Evolutionary conservation across 2,113 vertebrate species (phyloP).

Genomic region (Ardeotis arabs): DNA sequence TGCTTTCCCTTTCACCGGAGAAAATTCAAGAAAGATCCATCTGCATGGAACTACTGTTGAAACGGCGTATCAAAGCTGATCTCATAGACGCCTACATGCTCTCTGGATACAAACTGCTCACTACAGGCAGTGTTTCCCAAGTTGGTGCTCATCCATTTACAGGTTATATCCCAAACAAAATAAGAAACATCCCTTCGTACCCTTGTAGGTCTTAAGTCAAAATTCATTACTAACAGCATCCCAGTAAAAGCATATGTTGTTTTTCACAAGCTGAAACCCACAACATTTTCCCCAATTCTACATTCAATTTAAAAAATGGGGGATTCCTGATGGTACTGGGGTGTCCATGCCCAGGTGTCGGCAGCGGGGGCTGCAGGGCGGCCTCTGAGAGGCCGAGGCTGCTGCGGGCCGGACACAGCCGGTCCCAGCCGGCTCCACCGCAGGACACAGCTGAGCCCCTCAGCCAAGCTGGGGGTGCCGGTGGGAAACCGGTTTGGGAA

Average conservation of each 20-base stretch:
- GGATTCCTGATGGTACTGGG: background rate
- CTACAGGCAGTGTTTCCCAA: background rate
- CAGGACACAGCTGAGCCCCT: background rate
- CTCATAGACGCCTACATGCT: background rate
- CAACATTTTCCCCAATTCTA: background rate
- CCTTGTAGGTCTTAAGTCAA: background rate
- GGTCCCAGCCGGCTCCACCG: background rate
- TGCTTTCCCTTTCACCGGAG: background rate
- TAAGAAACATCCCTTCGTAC: background rate
- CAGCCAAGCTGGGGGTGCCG: background rate
- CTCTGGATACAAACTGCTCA: background rate
- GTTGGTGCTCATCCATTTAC: background rate
- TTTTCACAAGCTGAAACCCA: slow-evolving; percentile 32
- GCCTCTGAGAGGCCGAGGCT: background rate
- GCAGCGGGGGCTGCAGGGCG: accelerated
- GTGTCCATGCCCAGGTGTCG: background rate
- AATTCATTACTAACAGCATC: background rate
- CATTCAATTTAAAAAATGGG: background rate
- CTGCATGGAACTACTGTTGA: background rate
- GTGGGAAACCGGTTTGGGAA: background rate
- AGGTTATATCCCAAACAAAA: background rate
- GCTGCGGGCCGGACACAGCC: accelerated
- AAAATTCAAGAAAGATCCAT: background rate
- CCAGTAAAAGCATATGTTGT: background rate
- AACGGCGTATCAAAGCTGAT: background rate